These are phyloP conservation scores for Heteromyza rotundicornis DNA, from an alignment of 2,888 invertebrate genomes.

Conservation along the genomic window DNA sequence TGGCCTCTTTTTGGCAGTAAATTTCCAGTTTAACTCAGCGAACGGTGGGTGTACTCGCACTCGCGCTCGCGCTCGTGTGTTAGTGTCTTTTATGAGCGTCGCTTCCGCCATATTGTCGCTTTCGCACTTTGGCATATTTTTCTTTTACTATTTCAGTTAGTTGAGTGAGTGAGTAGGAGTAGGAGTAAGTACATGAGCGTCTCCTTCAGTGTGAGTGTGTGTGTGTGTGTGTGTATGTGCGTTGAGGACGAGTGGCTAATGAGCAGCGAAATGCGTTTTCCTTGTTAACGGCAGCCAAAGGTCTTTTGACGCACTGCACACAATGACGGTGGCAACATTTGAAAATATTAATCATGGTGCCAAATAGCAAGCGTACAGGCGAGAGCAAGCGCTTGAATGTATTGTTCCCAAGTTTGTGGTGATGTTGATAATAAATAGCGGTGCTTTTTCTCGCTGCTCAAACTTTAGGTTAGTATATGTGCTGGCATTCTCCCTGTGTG, in stretches of 20 bases:
- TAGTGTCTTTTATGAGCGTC: background rate
- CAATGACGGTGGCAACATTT: background rate
- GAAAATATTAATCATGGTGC: background rate
- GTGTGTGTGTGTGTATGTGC: background rate
- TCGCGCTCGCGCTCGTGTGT: background rate
- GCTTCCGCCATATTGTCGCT: too few relatives aligned
- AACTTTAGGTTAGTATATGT: too few relatives aligned
- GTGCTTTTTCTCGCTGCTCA: too few relatives aligned
- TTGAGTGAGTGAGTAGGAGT: too few relatives aligned
- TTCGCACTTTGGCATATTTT: too few relatives aligned
- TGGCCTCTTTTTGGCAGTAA: background rate
- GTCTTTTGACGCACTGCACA: background rate
- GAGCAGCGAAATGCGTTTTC: slow-evolving; percentile 2
- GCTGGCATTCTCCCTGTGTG: too few relatives aligned
- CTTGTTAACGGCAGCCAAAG: background rate
- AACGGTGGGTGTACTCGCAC: background rate
- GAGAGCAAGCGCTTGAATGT: background rate
- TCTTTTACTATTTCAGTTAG: too few relatives aligned
- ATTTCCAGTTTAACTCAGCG: background rate
- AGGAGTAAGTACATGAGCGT: background rate
- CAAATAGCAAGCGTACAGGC: background rate
- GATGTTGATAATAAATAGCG: too few relatives aligned
- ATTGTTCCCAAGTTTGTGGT: too few relatives aligned
- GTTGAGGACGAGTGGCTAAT: background rate
- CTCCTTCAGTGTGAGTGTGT: background rate